Evolutionary conservation across 2,113 vertebrate species (phyloP), one percentile per base, ranked within the genome.

Genomic region (Dipodomys stephensi): DNA sequence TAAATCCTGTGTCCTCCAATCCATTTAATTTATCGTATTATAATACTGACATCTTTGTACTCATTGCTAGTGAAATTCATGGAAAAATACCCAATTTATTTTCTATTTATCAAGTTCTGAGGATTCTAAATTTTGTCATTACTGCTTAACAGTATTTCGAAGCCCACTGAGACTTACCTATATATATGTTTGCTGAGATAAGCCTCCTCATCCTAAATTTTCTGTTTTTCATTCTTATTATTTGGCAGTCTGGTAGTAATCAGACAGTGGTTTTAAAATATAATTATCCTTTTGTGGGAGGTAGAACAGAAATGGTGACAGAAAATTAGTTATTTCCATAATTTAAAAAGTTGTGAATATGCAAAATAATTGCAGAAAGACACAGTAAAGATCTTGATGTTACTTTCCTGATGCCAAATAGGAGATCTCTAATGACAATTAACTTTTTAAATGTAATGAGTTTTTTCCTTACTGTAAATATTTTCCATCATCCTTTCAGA

Each of bases 81-180:
- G 1, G 11, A 60, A 64, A 18, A 1, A 22, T 85, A 64, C 79
- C 28, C 2, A 6, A 44, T 87, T 93, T 94, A 25, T 76, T 57
- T 79, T 74, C 57, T 81, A 68, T 87, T 87, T 91, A 83, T 25
- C 27, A 16, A 74, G 77, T 86, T 88, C 62, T 44, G 4, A 83
- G 5, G 83, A 88, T 11, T 49, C 0, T 65, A 44, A 91, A 74
- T 80, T 94, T 67, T 27, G 27, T 81, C n/a, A 39, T 69, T 81
- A 80, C 28, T 79, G 76, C 19, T 57, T 90, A 28, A 4, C 22
- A 35, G 2, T 80, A 65, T 89, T 84, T 88, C 32, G 79, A 13
- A 80, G 27, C 77, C 25, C n/a, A 71, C 22, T n/a, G 27, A 6
- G 46, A 88, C 22, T 76, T 46, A 39, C 10, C 25, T 92, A 53